These are phyloP conservation scores for Archaeoteleia sp. DNA, from an alignment of 2,888 invertebrate genomes.

Conservation along the genomic window DNA sequence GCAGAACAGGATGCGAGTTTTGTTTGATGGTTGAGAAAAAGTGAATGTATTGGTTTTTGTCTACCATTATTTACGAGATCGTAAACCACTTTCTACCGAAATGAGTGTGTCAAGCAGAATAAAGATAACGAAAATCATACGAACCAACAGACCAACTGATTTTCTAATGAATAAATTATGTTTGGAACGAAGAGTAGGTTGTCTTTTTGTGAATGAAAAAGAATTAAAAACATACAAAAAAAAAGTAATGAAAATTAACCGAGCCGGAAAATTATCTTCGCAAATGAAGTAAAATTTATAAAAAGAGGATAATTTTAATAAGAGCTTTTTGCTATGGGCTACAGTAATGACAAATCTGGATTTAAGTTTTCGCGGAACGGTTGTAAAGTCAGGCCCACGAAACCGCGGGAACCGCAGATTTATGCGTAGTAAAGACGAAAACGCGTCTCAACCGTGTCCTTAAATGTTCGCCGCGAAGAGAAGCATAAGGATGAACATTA, in stretches of 20 bases:
- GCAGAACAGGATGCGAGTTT: slow-evolving; percentile 24
- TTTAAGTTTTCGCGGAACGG: slow-evolving; percentile 68
- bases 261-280: too few species aligned
- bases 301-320: too few species aligned
- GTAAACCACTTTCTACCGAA: slow-evolving; percentile 58
- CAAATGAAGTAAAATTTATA: too few species aligned
- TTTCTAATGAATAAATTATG: too few species aligned
- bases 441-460: slow-evolving; percentile 26
- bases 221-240: too few species aligned
- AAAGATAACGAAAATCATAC: neutral
- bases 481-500: slow-evolving; percentile 34
- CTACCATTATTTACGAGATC: slow-evolving; percentile 68
- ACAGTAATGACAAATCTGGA: slow-evolving; percentile 35
- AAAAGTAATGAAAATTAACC: too few species aligned
- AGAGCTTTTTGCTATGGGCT: too few species aligned
- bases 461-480: slow-evolving; percentile 40
- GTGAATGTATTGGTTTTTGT: slow-evolving; percentile 67
- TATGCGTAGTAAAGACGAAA: slow-evolving; percentile 68
- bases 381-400: slow-evolving; percentile 61
- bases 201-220: too few species aligned
- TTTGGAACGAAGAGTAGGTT: too few species aligned
- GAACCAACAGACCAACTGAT: slow-evolving; percentile 5
- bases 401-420: slow-evolving; percentile 66
- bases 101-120: slow-evolving; percentile 3
- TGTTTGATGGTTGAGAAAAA: slow-evolving; percentile 60